Percentiles rank a stretch among this genome's conserved stretches.
Conservation (phyloP, 2,888 invertebrate genomes). For the Agriopis aurantiaria region DNA sequence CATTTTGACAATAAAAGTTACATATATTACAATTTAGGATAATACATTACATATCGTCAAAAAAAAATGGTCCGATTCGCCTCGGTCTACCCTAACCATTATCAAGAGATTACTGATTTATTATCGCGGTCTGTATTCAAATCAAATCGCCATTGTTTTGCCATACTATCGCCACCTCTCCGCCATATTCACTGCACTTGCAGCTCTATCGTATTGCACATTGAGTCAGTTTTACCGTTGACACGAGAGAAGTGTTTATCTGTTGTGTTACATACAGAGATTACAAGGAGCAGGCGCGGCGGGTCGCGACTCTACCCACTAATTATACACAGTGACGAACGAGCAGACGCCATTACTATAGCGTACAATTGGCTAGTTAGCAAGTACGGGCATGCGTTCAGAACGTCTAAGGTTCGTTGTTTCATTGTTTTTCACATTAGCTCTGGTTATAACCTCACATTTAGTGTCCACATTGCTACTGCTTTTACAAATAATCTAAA, state of each 20-base stretch:
- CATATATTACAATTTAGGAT: no score
- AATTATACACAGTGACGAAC: constrained; percentile 74
- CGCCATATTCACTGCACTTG: background rate
- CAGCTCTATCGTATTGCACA: background rate
- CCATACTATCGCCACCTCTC: constrained; percentile 1
- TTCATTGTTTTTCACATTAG: no score
- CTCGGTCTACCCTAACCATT: no score
- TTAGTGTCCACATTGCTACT: no score
- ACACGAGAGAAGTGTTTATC: constrained; percentile 1
- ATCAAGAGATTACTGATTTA: no score
- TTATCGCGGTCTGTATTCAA: constrained; percentile 2
- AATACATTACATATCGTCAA: no score
- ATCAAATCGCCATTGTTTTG: constrained; percentile 19
- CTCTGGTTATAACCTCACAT: no score
- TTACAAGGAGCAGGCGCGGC: constrained; percentile 12
- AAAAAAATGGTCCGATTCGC: no score
- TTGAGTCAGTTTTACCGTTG: background rate
- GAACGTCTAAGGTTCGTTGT: no score
- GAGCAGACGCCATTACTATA: constrained; percentile 43
- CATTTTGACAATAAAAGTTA: no score
- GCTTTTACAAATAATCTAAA: no score
- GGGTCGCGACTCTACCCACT: constrained; percentile 41
- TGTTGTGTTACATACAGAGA: background rate
- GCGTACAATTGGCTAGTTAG: constrained; percentile 25
- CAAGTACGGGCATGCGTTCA: background rate